Percentiles rank a stretch among this genome's conserved stretches.
phyloP scores from a whole-genome alignment of 2,888 invertebrate genomes.

The Eupelmus urozonus region DNA sequence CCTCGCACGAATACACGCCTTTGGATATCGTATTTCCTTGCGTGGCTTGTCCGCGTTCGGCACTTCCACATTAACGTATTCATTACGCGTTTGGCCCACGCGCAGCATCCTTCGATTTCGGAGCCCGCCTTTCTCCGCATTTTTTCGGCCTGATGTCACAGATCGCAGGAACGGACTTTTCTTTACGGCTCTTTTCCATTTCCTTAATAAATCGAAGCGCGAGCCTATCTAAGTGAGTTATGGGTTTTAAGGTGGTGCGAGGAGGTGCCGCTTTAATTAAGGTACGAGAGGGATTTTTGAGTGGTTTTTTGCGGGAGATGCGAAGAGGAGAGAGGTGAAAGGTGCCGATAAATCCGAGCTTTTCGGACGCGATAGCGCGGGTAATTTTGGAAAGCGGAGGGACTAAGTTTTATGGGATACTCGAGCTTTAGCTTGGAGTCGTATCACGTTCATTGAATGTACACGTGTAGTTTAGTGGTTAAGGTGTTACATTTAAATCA shows the following conservation, averaged over 20 bases:
- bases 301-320: too few species aligned
- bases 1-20: background rate
- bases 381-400: constrained; percentile 26
- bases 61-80: constrained; percentile 48
- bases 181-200: background rate
- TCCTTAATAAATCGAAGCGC: constrained; percentile 44
- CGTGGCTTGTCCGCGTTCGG: constrained; percentile 40
- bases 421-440: constrained; percentile 17
- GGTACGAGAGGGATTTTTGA: too few species aligned
- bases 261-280: too few species aligned
- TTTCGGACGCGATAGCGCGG: too few species aligned
- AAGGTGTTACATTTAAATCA: too few species aligned
- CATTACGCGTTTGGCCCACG: constrained; percentile 28
- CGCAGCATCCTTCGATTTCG: background rate
- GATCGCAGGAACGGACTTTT: background rate
- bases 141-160: constrained; percentile 43
- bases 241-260: background rate
- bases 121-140: constrained; percentile 30
- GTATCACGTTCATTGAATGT: constrained; percentile 47
- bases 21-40: constrained; percentile 44
- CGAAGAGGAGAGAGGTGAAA: too few species aligned
- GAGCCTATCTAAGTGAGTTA: constrained; percentile 30
- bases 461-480: constrained; percentile 2
- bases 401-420: constrained; percentile 20
- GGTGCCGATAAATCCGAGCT: too few species aligned